These are phyloP conservation scores for Euglossa dilemma DNA, from an alignment of 1,140 invertebrate genomes.

Conservation along the genomic window DNA sequence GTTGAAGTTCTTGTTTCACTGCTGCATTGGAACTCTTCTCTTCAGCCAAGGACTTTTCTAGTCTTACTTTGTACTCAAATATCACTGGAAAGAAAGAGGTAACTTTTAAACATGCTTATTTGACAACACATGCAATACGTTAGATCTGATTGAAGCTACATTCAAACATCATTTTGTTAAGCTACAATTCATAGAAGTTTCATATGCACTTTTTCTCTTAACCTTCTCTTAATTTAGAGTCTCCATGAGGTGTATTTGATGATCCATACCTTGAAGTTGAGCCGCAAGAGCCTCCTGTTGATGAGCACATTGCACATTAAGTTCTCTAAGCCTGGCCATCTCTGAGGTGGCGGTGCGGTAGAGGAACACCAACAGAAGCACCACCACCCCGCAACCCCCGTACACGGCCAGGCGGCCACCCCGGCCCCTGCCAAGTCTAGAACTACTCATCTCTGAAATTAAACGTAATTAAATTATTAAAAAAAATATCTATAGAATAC, in stretches of 20 bases:
- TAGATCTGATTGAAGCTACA: no score
- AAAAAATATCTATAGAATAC: neutral
- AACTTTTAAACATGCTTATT: neutral
- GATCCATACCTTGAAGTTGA: conserved; percentile 79
- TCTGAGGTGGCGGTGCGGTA: conserved; percentile 78
- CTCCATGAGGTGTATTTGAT: neutral
- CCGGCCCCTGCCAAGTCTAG: conserved; percentile 79
- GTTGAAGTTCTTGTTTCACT: conserved; percentile 80
- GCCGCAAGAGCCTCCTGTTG: conserved; percentile 80
- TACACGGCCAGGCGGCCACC: conserved; percentile 79
- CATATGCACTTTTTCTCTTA: no score
- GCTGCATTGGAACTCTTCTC: conserved; percentile 82
- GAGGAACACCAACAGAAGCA: conserved; percentile 77
- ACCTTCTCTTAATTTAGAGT: neutral
- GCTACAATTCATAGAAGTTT: no score
- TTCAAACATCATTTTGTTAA: neutral
- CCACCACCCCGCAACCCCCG: conserved; percentile 69
- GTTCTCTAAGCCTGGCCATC: conserved; percentile 77
- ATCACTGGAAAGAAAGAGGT: conserved; percentile 77
- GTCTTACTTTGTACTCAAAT: conserved; percentile 82
- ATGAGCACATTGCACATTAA: conserved; percentile 78
- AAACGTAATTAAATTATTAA: neutral
- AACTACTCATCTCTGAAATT: conserved; percentile 78
- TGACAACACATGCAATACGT: no score
- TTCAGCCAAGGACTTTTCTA: conserved; percentile 82